A percentile compares a stretch with the other conserved stretches of the same genome.
phyloP scores from a whole-genome alignment of 2,113 vertebrate genomes.

The Conger conger region DNA sequence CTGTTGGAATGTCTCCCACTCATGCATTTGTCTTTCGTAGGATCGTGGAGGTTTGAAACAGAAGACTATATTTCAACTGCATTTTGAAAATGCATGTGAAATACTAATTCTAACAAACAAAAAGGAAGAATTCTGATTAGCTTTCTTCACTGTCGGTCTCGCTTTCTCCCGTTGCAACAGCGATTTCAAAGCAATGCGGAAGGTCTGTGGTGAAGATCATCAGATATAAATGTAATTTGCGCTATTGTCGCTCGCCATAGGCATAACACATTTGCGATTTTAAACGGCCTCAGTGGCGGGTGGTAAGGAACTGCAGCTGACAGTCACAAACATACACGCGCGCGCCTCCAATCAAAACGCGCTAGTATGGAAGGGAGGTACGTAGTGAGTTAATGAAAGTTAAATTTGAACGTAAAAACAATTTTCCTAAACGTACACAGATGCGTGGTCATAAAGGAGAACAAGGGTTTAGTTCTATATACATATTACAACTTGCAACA shows the following conservation, averaged over 20 bases:
- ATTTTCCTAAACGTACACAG: background rate
- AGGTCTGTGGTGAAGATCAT: background rate
- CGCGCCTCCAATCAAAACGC: background rate
- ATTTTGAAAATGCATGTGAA: background rate
- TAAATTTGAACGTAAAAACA: background rate
- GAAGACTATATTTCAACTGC: background rate
- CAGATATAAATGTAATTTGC: background rate
- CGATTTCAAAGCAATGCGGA: background rate
- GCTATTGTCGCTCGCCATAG: background rate
- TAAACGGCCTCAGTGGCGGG: background rate
- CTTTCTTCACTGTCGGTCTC: background rate
- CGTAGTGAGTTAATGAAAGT: background rate
- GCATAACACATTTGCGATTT: background rate
- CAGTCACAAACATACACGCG: background rate
- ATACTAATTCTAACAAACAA: background rate
- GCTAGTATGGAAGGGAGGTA: background rate
- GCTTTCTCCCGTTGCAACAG: background rate
- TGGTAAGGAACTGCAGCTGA: background rate
- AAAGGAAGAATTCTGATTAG: background rate
- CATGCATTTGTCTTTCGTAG: background rate
- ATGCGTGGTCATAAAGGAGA: background rate
- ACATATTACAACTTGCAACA: background rate
- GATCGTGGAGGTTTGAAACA: background rate
- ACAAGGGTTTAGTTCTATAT: background rate
- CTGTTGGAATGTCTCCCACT: background rate